Evolutionary conservation across 2,888 invertebrate species (phyloP).

Genomic region (Rhodophaea formosa): DNA sequence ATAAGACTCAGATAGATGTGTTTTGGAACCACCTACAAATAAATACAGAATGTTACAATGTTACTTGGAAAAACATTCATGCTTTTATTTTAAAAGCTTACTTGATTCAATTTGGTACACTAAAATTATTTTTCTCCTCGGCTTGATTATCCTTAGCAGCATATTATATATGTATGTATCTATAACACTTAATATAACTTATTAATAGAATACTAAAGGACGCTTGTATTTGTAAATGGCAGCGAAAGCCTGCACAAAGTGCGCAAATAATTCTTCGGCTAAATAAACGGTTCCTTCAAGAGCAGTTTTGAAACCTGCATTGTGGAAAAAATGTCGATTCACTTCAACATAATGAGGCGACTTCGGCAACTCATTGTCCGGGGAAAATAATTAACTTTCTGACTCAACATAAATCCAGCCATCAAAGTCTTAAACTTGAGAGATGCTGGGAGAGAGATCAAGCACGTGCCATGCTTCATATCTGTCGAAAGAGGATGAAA

Average conservation of each 20-base stretch:
- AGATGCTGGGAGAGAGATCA: slow-evolving; percentile 38
- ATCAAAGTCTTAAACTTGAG: slow-evolving; percentile 44
- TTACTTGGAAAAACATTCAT: no score
- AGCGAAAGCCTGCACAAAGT: not conserved
- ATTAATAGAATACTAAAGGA: no score
- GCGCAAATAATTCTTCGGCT: not conserved
- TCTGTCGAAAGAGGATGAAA: not conserved
- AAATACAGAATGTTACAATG: no score
- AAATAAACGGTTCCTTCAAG: slow-evolving; percentile 26
- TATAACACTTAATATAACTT: no score
- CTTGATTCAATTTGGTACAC: no score
- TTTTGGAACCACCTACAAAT: no score
- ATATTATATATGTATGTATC: no score
- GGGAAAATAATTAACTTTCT: slow-evolving; percentile 73
- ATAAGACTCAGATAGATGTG: not conserved
- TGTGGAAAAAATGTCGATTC: slow-evolving; percentile 47
- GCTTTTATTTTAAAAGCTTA: no score
- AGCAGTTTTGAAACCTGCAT: slow-evolving; percentile 39
- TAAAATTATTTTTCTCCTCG: no score
- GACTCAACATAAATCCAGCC: slow-evolving; percentile 64
- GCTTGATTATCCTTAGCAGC: no score
- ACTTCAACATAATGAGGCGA: slow-evolving; percentile 56
- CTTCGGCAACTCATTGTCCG: slow-evolving; percentile 69
- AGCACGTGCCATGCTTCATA: slow-evolving; percentile 2
- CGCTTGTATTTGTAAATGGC: no score